Percentiles rank a stretch among this genome's conserved stretches.
These are phyloP conservation scores for Drosophila lacertosa DNA, from an alignment of 1,140 invertebrate genomes.

Conservation along the genomic window DNA sequence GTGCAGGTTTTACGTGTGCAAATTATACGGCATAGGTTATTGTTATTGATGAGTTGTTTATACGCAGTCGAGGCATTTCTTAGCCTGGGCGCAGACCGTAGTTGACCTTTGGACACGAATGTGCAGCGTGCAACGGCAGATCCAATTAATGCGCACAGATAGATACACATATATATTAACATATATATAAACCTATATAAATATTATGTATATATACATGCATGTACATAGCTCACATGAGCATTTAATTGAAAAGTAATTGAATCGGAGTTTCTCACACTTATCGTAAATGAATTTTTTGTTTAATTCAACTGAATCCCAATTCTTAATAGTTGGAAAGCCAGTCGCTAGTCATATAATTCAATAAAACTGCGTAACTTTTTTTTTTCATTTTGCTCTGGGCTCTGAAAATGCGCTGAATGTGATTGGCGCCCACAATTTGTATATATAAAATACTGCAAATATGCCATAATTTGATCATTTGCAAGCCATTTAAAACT, in stretches of 20 bases:
- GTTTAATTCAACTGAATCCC: background rate
- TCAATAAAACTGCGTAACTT: background rate
- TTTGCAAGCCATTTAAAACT: background rate
- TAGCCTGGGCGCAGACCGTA: background rate
- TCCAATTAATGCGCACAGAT: too few relatives aligned
- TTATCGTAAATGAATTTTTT: background rate
- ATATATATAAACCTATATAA: too few relatives aligned
- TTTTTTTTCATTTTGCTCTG: background rate
- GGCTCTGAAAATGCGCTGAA: background rate
- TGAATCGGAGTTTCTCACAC: conserved; percentile 2
- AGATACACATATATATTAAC: too few relatives aligned
- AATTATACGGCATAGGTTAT: conserved; percentile 7
- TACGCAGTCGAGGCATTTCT: background rate
- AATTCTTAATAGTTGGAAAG: background rate
- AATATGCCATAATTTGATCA: background rate
- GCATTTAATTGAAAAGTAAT: conserved; percentile 27
- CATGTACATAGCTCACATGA: conserved; percentile 10
- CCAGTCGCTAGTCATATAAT: background rate
- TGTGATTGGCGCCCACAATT: too few relatives aligned
- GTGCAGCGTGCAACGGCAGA: conserved; percentile 3
- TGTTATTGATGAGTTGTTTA: conserved; percentile 26
- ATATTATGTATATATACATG: background rate
- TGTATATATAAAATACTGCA: background rate
- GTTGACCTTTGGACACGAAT: conserved; percentile 6
- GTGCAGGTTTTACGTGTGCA: background rate